Percentiles rank a stretch among this genome's conserved stretches.
phyloP scores from a whole-genome alignment of 2,888 invertebrate genomes.

The Odontomyia ornata region DNA sequence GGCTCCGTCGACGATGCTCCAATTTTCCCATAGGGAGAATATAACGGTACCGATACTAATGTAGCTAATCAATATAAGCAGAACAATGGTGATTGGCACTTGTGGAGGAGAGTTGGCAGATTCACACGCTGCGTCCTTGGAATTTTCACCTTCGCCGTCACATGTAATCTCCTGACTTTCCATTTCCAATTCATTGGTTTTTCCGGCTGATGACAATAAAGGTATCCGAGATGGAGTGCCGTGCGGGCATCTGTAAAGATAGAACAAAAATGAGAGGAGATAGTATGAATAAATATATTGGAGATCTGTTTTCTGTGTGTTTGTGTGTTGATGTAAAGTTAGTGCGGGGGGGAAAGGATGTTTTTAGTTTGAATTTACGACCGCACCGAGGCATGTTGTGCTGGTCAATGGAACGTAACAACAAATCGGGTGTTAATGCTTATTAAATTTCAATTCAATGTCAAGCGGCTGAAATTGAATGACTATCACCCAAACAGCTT shows the following conservation, averaged over 20 bases:
- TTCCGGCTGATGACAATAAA: slow-evolving; percentile 64
- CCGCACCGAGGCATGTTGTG: neutral
- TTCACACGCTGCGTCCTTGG: slow-evolving; percentile 43
- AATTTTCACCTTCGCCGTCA: slow-evolving; percentile 50
- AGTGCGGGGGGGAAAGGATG: neutral
- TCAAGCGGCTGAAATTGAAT: neutral
- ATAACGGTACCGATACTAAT: slow-evolving; percentile 79
- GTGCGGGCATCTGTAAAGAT: slow-evolving; percentile 65
- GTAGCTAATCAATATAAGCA: slow-evolving; percentile 76
- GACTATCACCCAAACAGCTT: neutral
- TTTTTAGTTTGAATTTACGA: neutral
- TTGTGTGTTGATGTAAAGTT: too few relatives aligned
- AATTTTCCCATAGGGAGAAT: slow-evolving; percentile 82
- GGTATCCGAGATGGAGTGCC: slow-evolving; percentile 82
- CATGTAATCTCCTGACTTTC: slow-evolving; percentile 29
- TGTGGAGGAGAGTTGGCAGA: slow-evolving; percentile 53
- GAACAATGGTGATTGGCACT: slow-evolving; percentile 72
- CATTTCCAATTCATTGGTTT: slow-evolving; percentile 46
- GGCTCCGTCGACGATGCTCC: slow-evolving; percentile 82
- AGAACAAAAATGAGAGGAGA: slow-evolving; percentile 42
- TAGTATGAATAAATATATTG: neutral
- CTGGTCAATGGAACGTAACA: neutral
- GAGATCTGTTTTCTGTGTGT: neutral
- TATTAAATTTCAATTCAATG: slow-evolving; percentile 27
- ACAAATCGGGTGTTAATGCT: slow-evolving; percentile 29